Conservation (phyloP, 1,140 invertebrate genomes). For the Triops cancriformis region DNA sequence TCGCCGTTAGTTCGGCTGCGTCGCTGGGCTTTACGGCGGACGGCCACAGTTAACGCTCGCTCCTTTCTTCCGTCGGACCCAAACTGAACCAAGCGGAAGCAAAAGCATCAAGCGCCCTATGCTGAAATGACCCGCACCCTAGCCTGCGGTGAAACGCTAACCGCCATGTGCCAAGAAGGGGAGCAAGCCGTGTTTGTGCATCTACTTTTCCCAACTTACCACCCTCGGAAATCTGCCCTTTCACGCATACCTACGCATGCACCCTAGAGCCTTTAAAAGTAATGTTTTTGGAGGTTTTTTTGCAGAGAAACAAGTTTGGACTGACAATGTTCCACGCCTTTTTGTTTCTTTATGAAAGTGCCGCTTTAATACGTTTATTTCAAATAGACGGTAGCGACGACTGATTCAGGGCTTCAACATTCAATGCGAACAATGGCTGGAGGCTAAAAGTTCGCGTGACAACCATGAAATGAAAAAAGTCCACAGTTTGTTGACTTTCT, state of each 20-base stretch:
- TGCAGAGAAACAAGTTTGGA: no score
- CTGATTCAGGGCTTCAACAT: no score
- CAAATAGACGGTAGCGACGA: no score
- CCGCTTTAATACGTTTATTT: no score
- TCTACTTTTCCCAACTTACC: neutral
- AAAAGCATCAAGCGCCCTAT: neutral
- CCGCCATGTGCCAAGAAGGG: neutral
- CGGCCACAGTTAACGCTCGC: neutral
- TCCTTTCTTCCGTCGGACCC: neutral
- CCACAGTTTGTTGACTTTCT: no score
- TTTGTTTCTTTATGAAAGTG: no score
- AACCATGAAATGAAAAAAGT: no score
- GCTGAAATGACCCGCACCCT: neutral
- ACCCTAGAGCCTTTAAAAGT: neutral
- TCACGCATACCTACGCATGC: neutral
- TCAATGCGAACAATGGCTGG: no score
- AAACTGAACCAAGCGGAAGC: conserved; percentile 5
- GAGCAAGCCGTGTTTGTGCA: neutral
- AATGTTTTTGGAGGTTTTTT: no score
- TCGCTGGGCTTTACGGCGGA: neutral
- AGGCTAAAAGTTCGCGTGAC: no score
- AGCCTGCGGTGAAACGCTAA: neutral
- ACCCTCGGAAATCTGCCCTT: neutral
- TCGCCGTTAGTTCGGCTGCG: neutral
- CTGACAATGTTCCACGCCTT: no score